phyloP scores from a whole-genome alignment of 2,113 vertebrate species.

The Etia nguti region DNA sequence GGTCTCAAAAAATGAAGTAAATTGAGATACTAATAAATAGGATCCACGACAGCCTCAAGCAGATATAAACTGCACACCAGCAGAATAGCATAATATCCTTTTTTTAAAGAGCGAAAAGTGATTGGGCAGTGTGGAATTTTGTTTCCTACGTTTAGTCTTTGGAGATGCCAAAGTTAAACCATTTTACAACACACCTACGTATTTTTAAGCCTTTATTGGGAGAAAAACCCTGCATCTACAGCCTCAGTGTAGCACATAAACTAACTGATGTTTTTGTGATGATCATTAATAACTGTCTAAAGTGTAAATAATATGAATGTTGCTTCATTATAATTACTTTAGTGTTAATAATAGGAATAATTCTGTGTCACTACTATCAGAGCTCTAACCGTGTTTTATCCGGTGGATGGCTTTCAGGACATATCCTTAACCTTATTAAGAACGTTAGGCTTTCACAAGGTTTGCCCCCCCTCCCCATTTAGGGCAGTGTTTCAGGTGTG shows the following conservation, averaged over 20 bases:
- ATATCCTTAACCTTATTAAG: background rate
- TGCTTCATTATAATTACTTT: background rate
- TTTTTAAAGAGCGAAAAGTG: background rate
- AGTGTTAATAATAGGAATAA: conserved; percentile 9
- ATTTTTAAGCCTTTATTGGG: background rate
- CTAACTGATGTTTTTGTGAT: conserved; percentile 3
- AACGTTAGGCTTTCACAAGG: background rate
- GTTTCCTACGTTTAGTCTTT: background rate
- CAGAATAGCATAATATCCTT: background rate
- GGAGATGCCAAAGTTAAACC: background rate
- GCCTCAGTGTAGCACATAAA: conserved; percentile 8
- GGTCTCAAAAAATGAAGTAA: background rate
- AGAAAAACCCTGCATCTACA: background rate
- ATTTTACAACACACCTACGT: background rate
- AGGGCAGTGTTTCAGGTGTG: conserved; percentile 57
- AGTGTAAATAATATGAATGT: conserved; percentile 19
- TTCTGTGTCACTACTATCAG: background rate
- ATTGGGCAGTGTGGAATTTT: background rate
- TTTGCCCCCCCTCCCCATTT: background rate
- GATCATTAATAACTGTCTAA: conserved; percentile 3
- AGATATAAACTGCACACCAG: background rate
- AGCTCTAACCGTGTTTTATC: background rate
- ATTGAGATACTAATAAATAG: background rate
- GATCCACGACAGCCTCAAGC: background rate
- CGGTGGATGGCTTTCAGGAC: background rate